Conservation (phyloP, 2,797 vertebrate species). For the Paramormyrops hopkinsi region DNA sequence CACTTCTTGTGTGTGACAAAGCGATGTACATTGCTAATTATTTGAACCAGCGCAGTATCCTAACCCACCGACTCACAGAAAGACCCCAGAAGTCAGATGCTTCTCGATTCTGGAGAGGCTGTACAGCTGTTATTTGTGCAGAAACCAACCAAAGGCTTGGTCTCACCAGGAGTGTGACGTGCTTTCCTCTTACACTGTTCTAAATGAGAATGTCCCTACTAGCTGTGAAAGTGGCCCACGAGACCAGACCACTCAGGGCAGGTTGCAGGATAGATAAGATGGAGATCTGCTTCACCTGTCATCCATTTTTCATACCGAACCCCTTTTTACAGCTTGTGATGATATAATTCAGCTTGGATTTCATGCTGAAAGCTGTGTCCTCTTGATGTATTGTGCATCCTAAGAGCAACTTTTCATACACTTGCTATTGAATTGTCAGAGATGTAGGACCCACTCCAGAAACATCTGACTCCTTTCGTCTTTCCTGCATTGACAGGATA, state of each 20-base stretch:
- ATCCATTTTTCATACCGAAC: neutral
- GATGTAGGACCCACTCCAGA: neutral
- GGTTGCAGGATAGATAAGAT: neutral
- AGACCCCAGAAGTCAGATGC: neutral
- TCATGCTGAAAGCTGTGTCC: neutral
- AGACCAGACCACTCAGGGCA: neutral
- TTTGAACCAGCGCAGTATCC: neutral
- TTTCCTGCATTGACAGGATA: neutral
- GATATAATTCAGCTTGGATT: neutral
- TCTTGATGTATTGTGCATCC: neutral
- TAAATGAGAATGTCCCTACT: neutral
- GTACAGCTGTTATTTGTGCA: neutral
- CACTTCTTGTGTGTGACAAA: neutral
- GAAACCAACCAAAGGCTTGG: neutral
- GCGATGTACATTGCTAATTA: neutral
- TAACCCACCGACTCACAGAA: neutral
- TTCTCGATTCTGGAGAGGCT: neutral
- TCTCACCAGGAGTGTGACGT: neutral
- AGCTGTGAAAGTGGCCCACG: neutral
- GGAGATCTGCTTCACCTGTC: neutral
- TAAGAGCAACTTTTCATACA: neutral
- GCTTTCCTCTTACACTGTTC: neutral
- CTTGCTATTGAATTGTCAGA: neutral
- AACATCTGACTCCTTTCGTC: neutral
- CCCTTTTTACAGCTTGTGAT: neutral